Evolutionary conservation across 2,888 invertebrate genomes (phyloP).

Genomic region (Congeria kusceri): DNA sequence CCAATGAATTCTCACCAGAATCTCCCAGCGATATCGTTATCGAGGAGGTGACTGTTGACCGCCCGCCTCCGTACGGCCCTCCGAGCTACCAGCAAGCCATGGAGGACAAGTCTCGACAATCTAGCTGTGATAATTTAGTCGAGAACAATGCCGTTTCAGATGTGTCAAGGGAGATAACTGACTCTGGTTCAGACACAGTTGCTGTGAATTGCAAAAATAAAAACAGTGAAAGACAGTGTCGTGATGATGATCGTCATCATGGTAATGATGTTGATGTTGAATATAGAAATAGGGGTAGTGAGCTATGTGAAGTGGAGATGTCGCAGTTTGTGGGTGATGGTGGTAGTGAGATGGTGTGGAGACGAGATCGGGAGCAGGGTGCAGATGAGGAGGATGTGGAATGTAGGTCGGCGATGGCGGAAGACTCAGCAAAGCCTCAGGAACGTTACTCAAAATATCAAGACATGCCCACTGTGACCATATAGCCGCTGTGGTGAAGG

Average conservation of each 20-base stretch:
- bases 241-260: neutral
- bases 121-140: neutral
- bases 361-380: too few relatives aligned
- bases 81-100: slow-evolving; percentile 54
- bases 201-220: neutral
- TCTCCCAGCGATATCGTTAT: slow-evolving; percentile 32
- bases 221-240: too few relatives aligned
- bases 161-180: neutral
- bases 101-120: slow-evolving; percentile 6
- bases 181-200: neutral
- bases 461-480: slow-evolving; percentile 48
- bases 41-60: slow-evolving; percentile 35
- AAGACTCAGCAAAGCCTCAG: too few relatives aligned
- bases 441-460: slow-evolving; percentile 21
- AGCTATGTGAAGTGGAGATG: neutral
- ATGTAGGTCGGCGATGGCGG: too few relatives aligned
- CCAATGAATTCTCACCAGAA: slow-evolving; percentile 22
- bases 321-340: neutral
- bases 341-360: too few relatives aligned
- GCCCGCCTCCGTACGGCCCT: slow-evolving; percentile 58
- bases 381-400: too few relatives aligned
- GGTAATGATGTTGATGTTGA: neutral
- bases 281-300: neutral
- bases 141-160: neutral
- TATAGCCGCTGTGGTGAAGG: slow-evolving; percentile 6